Evolutionary conservation across 2,888 invertebrate genomes (phyloP).

Genomic region (Lobophora halterata): DNA sequence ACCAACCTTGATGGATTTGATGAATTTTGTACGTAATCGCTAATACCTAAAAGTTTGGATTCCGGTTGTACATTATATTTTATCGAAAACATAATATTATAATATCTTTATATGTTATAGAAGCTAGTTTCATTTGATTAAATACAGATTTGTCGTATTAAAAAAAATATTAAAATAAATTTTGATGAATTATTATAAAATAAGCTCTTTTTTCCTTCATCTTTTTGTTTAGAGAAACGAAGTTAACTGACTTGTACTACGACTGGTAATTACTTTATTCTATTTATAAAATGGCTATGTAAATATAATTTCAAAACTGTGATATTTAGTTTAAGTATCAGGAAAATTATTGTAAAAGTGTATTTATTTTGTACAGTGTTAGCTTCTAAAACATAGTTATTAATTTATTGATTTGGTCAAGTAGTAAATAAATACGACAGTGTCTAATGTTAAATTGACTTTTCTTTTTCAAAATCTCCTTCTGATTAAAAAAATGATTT

Average conservation of each 20-base stretch:
- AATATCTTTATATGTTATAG: too few species aligned
- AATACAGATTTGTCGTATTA: too few species aligned
- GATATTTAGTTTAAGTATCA: constrained; percentile 57
- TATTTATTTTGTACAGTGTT: constrained; percentile 26
- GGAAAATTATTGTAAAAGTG: constrained; percentile 28
- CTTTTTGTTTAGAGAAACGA: background rate
- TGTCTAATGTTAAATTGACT: constrained; percentile 46
- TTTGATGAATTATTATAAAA: too few species aligned
- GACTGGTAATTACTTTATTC: constrained; percentile 1
- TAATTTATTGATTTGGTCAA: constrained; percentile 54
- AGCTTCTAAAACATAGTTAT: constrained; percentile 24
- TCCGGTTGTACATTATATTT: too few species aligned
- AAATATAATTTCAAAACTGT: constrained; percentile 52
- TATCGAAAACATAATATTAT: too few species aligned
- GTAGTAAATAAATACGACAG: constrained; percentile 52
- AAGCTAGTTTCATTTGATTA: too few species aligned
- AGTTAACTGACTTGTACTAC: constrained; percentile 1
- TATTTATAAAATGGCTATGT: constrained; percentile 29
- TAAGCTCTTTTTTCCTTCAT: too few species aligned
- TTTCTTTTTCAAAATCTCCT: constrained; percentile 32
- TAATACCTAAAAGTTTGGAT: too few species aligned
- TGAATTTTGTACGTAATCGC: too few species aligned
- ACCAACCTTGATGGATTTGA: too few species aligned
- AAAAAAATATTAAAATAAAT: too few species aligned
- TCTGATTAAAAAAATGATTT: too few species aligned